Percentiles rank a stretch among this genome's conserved stretches.
Evolutionary conservation across 1,140 invertebrate genomes (phyloP).

Genomic region (Drosophila nigrodunni): DNA sequence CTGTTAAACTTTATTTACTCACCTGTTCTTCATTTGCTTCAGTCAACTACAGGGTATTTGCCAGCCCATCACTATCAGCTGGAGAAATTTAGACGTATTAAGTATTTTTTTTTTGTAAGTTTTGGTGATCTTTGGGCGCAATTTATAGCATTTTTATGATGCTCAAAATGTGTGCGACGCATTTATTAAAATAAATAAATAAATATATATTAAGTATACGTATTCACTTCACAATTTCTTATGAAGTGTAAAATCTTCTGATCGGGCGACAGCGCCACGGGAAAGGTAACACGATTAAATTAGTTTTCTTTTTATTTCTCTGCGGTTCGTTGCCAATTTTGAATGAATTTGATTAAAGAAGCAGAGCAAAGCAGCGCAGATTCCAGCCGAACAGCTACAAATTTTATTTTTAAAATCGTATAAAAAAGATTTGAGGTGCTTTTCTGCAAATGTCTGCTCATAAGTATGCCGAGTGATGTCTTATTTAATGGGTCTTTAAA

Average conservation of each 20-base stretch:
- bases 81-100: constrained; percentile 8
- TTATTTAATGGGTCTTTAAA: constrained; percentile 36
- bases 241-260: constrained; percentile 6
- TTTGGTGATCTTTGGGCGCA: constrained; percentile 43
- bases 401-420: constrained; percentile 45
- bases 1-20: too few relatives aligned
- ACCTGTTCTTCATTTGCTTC: too few relatives aligned
- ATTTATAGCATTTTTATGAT: constrained; percentile 70
- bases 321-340: constrained; percentile 8
- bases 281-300: constrained; percentile 5
- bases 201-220: constrained; percentile 14
- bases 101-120: constrained; percentile 8
- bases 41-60: neutral
- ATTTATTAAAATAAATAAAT: constrained; percentile 55
- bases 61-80: neutral
- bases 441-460: constrained; percentile 13
- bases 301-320: constrained; percentile 6
- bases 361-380: constrained; percentile 17
- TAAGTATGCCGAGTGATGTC: constrained; percentile 30
- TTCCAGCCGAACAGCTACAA: constrained; percentile 2
- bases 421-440: constrained; percentile 33
- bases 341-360: constrained; percentile 48
- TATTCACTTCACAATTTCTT: constrained; percentile 10
- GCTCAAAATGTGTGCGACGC: constrained; percentile 51
- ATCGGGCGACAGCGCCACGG: neutral